Evolutionary conservation across 1,140 invertebrate species (phyloP), one percentile per base, ranked within the genome.

Genomic region (Rhyacophila brunnea): DNA sequence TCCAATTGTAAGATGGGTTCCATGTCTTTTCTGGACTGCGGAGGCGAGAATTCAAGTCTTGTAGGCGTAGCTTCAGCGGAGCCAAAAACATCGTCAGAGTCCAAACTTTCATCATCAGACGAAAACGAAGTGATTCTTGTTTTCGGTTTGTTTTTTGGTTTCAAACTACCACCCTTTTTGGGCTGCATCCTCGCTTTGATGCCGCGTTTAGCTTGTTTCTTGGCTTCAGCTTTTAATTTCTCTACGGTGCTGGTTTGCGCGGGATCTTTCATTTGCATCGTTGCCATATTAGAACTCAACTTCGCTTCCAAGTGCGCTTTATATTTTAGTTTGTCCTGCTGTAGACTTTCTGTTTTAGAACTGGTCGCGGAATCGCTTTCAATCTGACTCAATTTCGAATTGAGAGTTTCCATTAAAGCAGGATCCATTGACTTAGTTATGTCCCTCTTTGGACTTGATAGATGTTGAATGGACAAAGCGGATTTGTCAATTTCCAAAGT

Each of bases 11-110:
- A 68, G 50, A 87, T 87, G 2, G 85, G 85, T 68, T 87, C 85
- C 59, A 87, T 81, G 68, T 87, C 85, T 74, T 86, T 87, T 32
- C 85, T 75, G 18, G 84, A 86, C 59, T 87, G 85, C 15, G 85
- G 85, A 1, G 85, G 85, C 10, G 85, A 86, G 68, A 87, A 87
- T 68, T 87, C 85, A 38, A 87, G 71, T 57, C 83, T 82, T 19
- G 81, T 81, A 2, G 85, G 85, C 34, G 85, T 85, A 34, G 85
- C 84, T 74, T 87, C 85, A 1, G 85, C 83, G 32, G 83, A 85
- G 50, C 85, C 85, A 72, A 87, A 87, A 1, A 87, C 85, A 70
- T 87, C 85, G 71, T 87, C 85, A 5, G 85, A 86, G 74, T 87
- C 85, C 19, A 87, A 72, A 60, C 85, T 86, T 73, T 87, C 85